A percentile compares a stretch with the other conserved stretches of the same genome.
Conservation (phyloP, 2,888 invertebrate genomes). For the Drosophila macrothrix region DNA sequence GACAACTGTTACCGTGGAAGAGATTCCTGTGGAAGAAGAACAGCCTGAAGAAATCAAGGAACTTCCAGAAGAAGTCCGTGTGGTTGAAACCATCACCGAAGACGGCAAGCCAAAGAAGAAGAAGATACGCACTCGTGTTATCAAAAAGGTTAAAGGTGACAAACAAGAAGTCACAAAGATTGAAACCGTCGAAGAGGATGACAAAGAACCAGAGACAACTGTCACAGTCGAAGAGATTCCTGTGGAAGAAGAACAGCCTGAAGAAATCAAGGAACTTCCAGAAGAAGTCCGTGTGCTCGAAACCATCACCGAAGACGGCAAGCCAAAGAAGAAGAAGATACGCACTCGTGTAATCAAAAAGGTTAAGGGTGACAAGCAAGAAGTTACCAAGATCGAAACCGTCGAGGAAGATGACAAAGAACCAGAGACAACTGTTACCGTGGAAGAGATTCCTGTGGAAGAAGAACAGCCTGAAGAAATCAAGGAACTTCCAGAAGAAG, state of each 20-base stretch:
- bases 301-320: constrained; percentile 43
- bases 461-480: constrained; percentile 35
- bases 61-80: constrained; percentile 36
- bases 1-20: constrained; percentile 35
- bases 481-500: constrained; percentile 46
- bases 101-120: constrained; percentile 35
- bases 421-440: constrained; percentile 48
- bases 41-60: constrained; percentile 27
- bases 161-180: constrained; percentile 49
- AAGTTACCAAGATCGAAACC: constrained; percentile 54
- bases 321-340: constrained; percentile 46
- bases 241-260: constrained; percentile 32
- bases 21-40: constrained; percentile 7
- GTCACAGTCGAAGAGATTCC: constrained; percentile 48
- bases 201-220: constrained; percentile 36
- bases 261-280: constrained; percentile 43
- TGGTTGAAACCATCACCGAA: constrained; percentile 26
- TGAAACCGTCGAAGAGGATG: constrained; percentile 44
- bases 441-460: constrained; percentile 41
- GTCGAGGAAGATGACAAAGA: constrained; percentile 51
- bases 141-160: constrained; percentile 45
- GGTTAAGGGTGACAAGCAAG: constrained; percentile 52
- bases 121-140: constrained; percentile 45
- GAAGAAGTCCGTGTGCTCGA: constrained; percentile 47
- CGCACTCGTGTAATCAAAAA: constrained; percentile 55